Base-by-base conservation (phyloP, 2,797 vertebrate genomes). In the Sandelia bainsii region DNA sequence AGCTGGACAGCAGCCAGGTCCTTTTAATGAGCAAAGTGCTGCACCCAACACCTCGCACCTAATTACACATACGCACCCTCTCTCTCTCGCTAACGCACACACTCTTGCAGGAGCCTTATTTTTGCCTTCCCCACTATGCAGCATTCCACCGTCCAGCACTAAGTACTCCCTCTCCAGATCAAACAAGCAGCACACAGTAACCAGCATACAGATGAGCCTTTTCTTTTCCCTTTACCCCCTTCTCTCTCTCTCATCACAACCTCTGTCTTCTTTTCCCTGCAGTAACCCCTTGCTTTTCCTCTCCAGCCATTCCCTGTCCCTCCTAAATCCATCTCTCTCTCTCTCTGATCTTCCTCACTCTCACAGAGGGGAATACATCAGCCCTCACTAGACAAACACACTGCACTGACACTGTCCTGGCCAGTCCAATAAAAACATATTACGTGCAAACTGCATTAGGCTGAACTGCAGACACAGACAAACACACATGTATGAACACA, bases 11-110 rank as follows among this genome's bases (percentile, higher is more conserved):
- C 79, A 77, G 92, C 93, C 93, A 94, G 87, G 89, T 82, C 80
- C 87, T 88, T 94, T 91, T 93, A 93, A 92, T 89, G 91, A 89
- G 90, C 89, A 90, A 88, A 91, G 90, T 90, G 86, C 89, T 88
- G 88, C 89, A 90, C 82, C 91, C 85, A 87, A 90, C 82, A 88
- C 87, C 89, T 86, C 78, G 54, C 86, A 89, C 86, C 75, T 88
- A 92, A 89, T 88, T 86, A 90, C 70, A 63, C 57, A 53, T 78
- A 50, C 79, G 42, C 54, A 27, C 19, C 7, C 53, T 10, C 42
- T 17, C 67, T 37, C 79, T 32, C 29, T 32, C 29, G 29, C 29
- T 32, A 3, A 32, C 69, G 67, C 69, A 79, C 86, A 75, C 76
- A 57, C 77, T 54, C 51, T 72, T 76, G 62, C 86, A 80, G 77